Percentiles rank a stretch among this genome's conserved stretches.
Conservation (phyloP, 2,888 invertebrate genomes). For the Drosophila recens region DNA sequence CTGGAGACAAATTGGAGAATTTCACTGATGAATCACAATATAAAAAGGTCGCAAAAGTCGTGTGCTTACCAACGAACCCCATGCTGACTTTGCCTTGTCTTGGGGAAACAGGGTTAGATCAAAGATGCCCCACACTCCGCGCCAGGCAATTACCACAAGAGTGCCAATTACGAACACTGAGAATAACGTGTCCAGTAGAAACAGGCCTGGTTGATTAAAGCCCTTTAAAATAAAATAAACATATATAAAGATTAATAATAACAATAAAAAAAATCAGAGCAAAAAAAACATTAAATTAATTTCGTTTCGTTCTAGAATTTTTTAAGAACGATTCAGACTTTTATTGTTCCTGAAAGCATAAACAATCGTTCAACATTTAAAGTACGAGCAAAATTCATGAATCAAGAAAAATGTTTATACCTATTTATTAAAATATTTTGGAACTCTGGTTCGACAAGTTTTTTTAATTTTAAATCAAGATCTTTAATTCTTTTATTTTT, state of each 20-base stretch:
- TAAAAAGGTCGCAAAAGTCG: background rate
- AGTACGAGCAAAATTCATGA: too few species aligned
- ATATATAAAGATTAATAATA: background rate
- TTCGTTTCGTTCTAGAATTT: too few species aligned
- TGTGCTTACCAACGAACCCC: conserved; percentile 91
- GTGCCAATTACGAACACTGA: conserved; percentile 94
- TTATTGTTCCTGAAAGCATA: too few species aligned
- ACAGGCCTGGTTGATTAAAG: conserved; percentile 89
- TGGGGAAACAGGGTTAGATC: conserved; percentile 93
- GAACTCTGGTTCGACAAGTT: too few species aligned
- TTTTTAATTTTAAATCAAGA: too few species aligned
- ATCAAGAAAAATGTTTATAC: too few species aligned
- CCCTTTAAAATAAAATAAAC: conserved; percentile 86
- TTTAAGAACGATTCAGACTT: too few species aligned
- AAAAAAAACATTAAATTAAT: too few species aligned
- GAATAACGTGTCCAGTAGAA: conserved; percentile 93
- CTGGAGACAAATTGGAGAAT: conserved; percentile 49
- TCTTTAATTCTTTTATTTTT: too few species aligned
- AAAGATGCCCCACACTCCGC: conserved; percentile 93
- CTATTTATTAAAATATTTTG: too few species aligned
- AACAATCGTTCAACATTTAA: too few species aligned
- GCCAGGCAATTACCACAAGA: conserved; percentile 94
- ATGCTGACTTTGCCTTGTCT: conserved; percentile 89
- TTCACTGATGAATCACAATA: background rate
- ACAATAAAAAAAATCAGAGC: too few species aligned